A percentile compares a stretch with the other conserved stretches of the same genome.
phyloP scores from a whole-genome alignment of 2,888 invertebrate species.

The Thalpophila matura region DNA sequence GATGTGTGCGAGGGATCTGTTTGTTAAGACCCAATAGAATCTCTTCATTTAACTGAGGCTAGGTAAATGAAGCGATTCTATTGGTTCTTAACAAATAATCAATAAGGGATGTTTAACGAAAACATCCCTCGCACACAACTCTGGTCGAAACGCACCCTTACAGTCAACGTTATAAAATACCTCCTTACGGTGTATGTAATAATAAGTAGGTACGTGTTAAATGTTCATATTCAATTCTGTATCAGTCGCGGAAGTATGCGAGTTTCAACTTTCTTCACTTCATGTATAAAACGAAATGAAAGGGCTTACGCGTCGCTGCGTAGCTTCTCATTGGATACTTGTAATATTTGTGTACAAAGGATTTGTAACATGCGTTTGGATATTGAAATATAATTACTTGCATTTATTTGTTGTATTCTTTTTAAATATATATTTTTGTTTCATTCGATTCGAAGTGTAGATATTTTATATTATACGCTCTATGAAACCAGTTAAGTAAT shows the following conservation, averaged over 20 bases:
- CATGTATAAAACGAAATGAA: constrained; percentile 40
- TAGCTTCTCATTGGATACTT: constrained; percentile 57
- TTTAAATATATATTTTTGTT: constrained; percentile 19
- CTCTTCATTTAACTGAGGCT: no score
- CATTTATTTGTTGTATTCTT: constrained; percentile 42
- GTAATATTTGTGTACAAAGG: constrained; percentile 47
- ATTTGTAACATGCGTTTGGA: constrained; percentile 21
- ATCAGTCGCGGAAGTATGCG: constrained; percentile 20
- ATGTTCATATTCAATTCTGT: constrained; percentile 45
- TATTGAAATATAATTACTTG: constrained; percentile 12
- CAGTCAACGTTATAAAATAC: constrained; percentile 37
- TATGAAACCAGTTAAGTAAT: background rate
- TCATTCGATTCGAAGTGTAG: constrained; percentile 9
- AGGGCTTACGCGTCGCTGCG: constrained; percentile 56
- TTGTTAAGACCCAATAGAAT: no score
- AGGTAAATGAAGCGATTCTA: no score
- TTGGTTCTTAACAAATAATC: no score
- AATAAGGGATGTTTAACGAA: no score
- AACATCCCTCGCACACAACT: no score
- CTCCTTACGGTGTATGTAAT: constrained; percentile 31
- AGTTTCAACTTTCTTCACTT: constrained; percentile 59
- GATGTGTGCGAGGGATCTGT: no score
- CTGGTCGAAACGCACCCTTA: no score
- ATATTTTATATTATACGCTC: constrained; percentile 6
- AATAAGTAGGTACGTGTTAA: constrained; percentile 43